phyloP scores from a whole-genome alignment of 2,113 vertebrate species.

The Equus przewalskii region DNA sequence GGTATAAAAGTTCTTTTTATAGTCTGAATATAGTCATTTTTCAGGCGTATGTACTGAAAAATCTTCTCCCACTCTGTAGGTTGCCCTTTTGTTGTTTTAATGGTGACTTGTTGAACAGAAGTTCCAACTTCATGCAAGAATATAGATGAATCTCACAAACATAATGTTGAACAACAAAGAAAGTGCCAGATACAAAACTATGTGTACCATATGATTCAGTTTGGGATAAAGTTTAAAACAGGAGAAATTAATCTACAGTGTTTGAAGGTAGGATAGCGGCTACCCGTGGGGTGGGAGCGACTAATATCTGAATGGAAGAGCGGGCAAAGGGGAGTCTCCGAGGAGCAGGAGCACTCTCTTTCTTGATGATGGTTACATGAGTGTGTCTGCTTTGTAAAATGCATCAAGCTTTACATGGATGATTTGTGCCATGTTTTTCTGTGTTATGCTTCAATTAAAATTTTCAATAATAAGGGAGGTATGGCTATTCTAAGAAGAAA shows the following conservation, averaged over 20 bases:
- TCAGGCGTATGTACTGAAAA: background rate
- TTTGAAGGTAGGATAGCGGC: background rate
- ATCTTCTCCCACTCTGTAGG: background rate
- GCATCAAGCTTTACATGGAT: background rate
- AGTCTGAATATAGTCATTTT: background rate
- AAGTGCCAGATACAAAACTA: background rate
- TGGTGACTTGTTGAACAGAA: background rate
- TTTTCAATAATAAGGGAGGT: background rate
- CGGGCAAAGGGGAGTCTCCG: background rate
- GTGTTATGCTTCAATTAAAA: background rate
- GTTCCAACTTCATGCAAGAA: background rate
- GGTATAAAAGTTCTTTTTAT: background rate
- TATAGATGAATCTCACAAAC: background rate
- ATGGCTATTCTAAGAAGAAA: background rate
- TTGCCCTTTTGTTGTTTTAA: background rate
- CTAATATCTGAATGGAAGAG: background rate
- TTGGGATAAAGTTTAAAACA: background rate
- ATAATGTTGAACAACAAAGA: background rate
- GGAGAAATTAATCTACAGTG: background rate
- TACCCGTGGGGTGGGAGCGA: background rate
- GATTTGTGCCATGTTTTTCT: background rate
- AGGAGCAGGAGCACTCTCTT: background rate
- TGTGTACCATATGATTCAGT: background rate
- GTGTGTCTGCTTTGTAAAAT: background rate
- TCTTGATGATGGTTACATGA: background rate